These are phyloP conservation scores for Prosapia bicincta DNA, from an alignment of 2,888 invertebrate species.

Conservation along the genomic window DNA sequence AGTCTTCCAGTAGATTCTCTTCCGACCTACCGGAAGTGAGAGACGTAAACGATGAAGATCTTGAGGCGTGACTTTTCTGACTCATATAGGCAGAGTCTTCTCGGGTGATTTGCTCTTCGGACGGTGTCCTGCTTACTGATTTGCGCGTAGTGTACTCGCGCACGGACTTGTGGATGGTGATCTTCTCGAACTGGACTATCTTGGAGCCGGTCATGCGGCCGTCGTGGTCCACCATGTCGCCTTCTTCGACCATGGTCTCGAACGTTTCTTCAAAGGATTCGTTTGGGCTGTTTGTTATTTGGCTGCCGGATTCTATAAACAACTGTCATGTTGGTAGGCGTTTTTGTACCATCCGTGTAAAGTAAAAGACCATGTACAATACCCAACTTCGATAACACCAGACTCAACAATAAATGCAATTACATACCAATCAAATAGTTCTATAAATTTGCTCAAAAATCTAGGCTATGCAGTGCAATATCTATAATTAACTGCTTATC, in stretches of 20 bases:
- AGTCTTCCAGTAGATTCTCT: slow-evolving; percentile 47
- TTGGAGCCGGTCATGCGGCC: slow-evolving; percentile 56
- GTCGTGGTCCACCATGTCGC: slow-evolving; percentile 62
- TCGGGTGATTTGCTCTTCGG: slow-evolving; percentile 50
- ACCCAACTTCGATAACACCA: too few species aligned
- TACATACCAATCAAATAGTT: too few species aligned
- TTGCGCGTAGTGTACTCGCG: slow-evolving; percentile 46
- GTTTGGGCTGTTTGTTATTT: slow-evolving; percentile 29
- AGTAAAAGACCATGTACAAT: not conserved
- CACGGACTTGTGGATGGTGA: slow-evolving; percentile 62
- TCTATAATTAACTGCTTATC: not conserved
- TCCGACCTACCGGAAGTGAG: slow-evolving; percentile 46
- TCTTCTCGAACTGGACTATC: slow-evolving; percentile 68
- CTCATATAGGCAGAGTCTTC: slow-evolving; percentile 60
- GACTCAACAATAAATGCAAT: too few species aligned
- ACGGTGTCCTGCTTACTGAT: slow-evolving; percentile 51
- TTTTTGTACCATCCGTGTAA: not conserved
- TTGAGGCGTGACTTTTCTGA: slow-evolving; percentile 47
- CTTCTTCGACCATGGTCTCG: slow-evolving; percentile 57
- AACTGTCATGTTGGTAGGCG: not conserved
- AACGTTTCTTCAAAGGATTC: slow-evolving; percentile 51
- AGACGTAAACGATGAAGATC: slow-evolving; percentile 53
- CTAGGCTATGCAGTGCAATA: not conserved
- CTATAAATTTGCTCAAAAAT: too few species aligned
- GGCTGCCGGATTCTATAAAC: not conserved